phyloP scores from a whole-genome alignment of 1,140 invertebrate species.

The Potamilus streckersoni region DNA sequence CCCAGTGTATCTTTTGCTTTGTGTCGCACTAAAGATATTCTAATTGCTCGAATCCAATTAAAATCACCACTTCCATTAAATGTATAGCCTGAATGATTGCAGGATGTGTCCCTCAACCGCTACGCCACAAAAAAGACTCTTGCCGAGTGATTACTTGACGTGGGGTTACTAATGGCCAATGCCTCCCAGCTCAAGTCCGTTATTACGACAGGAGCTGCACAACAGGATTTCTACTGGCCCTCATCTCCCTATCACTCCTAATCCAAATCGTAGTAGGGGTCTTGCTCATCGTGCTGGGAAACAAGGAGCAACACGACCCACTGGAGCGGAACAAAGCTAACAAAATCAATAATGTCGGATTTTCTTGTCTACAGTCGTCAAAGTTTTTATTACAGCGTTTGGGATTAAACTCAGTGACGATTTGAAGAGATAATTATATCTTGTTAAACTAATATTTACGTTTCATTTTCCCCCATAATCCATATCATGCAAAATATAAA shows the following conservation, averaged over 20 bases:
- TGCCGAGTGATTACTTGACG: slow-evolving; percentile 42
- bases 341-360: slow-evolving; percentile 23
- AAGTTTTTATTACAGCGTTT: slow-evolving; percentile 29
- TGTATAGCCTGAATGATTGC: no score
- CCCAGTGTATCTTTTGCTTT: no score
- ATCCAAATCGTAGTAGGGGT: slow-evolving; percentile 20
- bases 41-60: no score
- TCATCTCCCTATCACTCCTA: slow-evolving; percentile 23
- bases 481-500: no score
- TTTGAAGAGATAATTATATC: not conserved
- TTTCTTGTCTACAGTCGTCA: slow-evolving; percentile 17
- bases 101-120: not conserved
- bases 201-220: slow-evolving; percentile 6
- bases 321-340: slow-evolving; percentile 12
- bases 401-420: slow-evolving; percentile 12
- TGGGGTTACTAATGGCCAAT: slow-evolving; percentile 38
- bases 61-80: no score
- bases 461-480: no score
- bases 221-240: slow-evolving; percentile 22
- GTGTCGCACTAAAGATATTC: no score
- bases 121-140: slow-evolving; percentile 31
- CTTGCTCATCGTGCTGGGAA: slow-evolving; percentile 23
- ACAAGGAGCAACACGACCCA: slow-evolving; percentile 8
- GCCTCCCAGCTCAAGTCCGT: slow-evolving; percentile 39
- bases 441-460: no score